Evolutionary conservation across 2,797 vertebrate genomes (phyloP).

Genomic region (Scolopax rusticola): DNA sequence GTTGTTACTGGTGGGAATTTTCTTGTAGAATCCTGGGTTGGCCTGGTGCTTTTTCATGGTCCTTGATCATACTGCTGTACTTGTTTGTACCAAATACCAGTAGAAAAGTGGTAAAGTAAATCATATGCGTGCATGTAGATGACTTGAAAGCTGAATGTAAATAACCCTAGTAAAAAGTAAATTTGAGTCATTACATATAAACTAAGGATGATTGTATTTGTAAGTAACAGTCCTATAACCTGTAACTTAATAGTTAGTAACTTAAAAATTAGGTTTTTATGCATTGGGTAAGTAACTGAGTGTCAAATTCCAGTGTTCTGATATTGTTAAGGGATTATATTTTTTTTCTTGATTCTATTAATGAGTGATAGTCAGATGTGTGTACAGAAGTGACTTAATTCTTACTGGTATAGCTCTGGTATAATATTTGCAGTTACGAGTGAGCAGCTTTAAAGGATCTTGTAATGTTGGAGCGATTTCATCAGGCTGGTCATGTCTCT

Average conservation of each 20-base stretch:
- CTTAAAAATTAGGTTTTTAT: neutral
- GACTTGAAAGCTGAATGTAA: neutral
- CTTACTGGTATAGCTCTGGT: neutral
- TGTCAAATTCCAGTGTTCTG: neutral
- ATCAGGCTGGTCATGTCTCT: accelerated
- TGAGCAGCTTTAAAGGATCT: neutral
- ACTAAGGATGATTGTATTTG: accelerated
- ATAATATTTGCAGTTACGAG: neutral
- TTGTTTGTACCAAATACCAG: neutral
- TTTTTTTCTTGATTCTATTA: neutral
- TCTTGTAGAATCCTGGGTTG: neutral
- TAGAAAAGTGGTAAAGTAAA: neutral
- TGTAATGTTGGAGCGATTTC: neutral
- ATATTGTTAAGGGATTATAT: neutral
- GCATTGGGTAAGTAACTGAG: neutral
- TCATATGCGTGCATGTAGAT: accelerated
- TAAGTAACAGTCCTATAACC: neutral
- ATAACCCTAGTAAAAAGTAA: neutral
- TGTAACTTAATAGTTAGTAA: neutral
- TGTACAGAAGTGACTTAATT: neutral
- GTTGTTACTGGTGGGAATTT: neutral
- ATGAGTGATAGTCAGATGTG: neutral
- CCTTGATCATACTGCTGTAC: neutral
- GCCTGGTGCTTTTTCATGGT: neutral
- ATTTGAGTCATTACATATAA: neutral